These are phyloP conservation scores for Cebidichthys violaceus DNA, from an alignment of 2,113 vertebrate genomes.

Conservation along the genomic window DNA sequence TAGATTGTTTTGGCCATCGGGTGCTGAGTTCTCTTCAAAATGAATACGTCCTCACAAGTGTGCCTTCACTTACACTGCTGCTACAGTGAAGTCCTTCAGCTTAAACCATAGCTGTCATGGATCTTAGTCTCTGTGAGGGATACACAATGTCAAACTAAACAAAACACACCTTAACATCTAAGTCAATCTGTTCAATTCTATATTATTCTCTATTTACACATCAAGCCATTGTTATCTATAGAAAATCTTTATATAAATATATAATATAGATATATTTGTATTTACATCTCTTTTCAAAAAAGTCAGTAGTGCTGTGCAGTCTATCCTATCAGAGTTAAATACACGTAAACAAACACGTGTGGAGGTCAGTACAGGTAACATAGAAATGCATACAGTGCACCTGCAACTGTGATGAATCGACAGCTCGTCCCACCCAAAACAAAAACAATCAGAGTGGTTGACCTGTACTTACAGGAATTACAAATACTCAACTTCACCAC, in stretches of 20 bases:
- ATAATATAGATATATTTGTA: conserved; percentile 78
- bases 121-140: conserved; percentile 13
- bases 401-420: conserved; percentile 23
- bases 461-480: conserved; percentile 30
- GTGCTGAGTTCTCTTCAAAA: conserved; percentile 7
- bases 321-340: conserved; percentile 69
- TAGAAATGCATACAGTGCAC: conserved; percentile 53
- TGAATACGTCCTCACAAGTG: conserved; percentile 7
- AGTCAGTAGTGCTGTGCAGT: conserved; percentile 67
- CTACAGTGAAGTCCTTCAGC: background rate
- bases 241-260: conserved; percentile 76
- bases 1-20: conserved; percentile 8
- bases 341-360: conserved; percentile 55
- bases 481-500: conserved; percentile 28
- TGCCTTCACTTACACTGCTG: background rate
- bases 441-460: conserved; percentile 23
- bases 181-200: conserved; percentile 38
- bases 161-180: conserved; percentile 10
- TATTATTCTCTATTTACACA: conserved; percentile 67
- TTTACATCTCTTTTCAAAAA: conserved; percentile 76
- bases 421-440: conserved; percentile 30
- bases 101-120: conserved; percentile 19
- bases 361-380: conserved; percentile 75
- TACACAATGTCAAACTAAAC: conserved; percentile 19
- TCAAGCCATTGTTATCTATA: conserved; percentile 61